A percentile compares a stretch with the other conserved stretches of the same genome.
Conservation (phyloP, 1,140 invertebrate genomes). For the Scaptomyza hsui region DNA sequence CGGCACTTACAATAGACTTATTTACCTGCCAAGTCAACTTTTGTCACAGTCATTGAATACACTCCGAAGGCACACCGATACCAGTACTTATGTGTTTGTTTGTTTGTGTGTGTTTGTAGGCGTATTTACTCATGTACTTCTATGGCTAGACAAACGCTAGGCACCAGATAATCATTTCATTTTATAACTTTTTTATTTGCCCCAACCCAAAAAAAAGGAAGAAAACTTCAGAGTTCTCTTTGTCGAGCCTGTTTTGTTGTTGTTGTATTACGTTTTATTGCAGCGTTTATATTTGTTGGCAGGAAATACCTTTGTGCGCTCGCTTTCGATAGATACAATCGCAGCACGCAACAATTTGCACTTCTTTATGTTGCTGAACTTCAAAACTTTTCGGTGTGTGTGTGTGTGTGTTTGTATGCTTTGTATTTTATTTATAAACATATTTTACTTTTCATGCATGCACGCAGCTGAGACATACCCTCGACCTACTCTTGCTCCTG, state of each 20-base stretch:
- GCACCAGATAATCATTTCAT: constrained; percentile 80
- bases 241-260: constrained; percentile 61
- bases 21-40: constrained; percentile 64
- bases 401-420: constrained; percentile 29
- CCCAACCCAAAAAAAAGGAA: neutral
- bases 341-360: constrained; percentile 81
- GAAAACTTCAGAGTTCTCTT: constrained; percentile 42
- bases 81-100: neutral
- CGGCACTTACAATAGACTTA: constrained; percentile 51
- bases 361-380: constrained; percentile 78
- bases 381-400: constrained; percentile 59
- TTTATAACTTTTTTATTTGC: constrained; percentile 75
- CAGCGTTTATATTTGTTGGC: constrained; percentile 78
- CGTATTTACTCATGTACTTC: constrained; percentile 53
- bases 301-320: constrained; percentile 78
- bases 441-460: constrained; percentile 81
- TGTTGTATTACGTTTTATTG: constrained; percentile 66
- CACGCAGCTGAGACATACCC: constrained; percentile 40
- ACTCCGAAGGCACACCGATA: neutral
- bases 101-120: constrained; percentile 5
- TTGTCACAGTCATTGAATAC: constrained; percentile 19
- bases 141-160: constrained; percentile 67
- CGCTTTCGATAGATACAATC: constrained; percentile 80
- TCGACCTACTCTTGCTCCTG: neutral
- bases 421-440: constrained; percentile 76